Evolutionary conservation across 2,797 vertebrate species (phyloP).

Genomic region (Allobates femoralis): DNA sequence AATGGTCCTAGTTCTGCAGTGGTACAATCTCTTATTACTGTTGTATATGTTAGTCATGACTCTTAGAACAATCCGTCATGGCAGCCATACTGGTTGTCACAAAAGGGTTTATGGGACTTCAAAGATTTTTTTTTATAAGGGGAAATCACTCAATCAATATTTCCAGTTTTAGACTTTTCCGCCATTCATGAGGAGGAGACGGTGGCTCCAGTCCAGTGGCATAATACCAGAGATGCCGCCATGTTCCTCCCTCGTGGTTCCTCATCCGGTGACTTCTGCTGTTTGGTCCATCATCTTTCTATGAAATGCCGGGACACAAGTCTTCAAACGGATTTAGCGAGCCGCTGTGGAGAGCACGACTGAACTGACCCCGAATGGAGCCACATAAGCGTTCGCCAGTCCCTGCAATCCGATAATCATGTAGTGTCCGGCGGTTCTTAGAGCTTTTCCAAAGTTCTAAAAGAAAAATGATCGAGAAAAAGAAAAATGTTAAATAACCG

Average conservation of each 20-base stretch:
- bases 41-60: neutral
- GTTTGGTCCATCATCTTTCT: neutral
- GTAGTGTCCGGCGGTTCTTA: slow-evolving; percentile 88
- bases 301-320: neutral
- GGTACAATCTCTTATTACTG: no score
- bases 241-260: neutral
- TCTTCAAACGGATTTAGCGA: slow-evolving; percentile 62
- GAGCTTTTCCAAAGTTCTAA: slow-evolving; percentile 87
- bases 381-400: slow-evolving; percentile 82
- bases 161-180: neutral
- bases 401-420: slow-evolving; percentile 87
- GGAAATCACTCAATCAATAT: neutral
- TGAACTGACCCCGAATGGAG: slow-evolving; percentile 79
- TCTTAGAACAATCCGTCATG: neutral
- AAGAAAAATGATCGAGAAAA: neutral
- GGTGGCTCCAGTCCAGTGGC: neutral
- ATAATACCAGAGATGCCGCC: neutral
- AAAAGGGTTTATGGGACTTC: neutral
- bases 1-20: neutral
- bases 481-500: neutral
- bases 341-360: slow-evolving; percentile 74
- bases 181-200: neutral
- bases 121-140: neutral
- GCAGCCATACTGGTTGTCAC: slow-evolving; percentile 2
- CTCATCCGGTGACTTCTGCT: neutral